Evolutionary conservation across 2,113 vertebrate species (phyloP), one percentile per base, ranked within the genome.

Genomic region (Microcebus ravelobensis): DNA sequence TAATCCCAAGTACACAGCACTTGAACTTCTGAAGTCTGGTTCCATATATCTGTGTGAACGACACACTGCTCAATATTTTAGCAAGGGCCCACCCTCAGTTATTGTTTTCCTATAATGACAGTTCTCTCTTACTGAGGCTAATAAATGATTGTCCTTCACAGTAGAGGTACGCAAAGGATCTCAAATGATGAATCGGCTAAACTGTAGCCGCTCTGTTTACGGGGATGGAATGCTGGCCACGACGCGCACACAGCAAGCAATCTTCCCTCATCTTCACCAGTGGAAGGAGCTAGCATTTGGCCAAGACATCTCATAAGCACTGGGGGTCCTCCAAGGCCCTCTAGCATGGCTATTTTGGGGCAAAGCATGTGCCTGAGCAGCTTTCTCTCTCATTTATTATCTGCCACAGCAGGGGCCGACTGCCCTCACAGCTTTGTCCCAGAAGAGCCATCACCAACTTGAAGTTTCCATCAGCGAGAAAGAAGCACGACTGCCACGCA

Each of bases 21-120:
- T 85, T 95, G 90, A 96, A 96, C 83, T 82, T 96, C 83, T 70
- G 27, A 91, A 90, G 81, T 74, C 77, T 73, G 67, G 42, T 45
- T 82, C 52, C 88, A 63, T 2, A 34, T 4, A 5, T 68, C 27
- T 85, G 91, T 91, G 88, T 65, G 85, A 94, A 79, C 0, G 36
- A 87, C 61, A 88, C 5, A 29, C 74, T 95, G 31, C 27, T 55
- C 25, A 20, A 3, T 27, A 79, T 36, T 81, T 61, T 15, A 45
- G 71, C 55, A n/a, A 34, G n/a, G 63, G 91, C 36, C n/a, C 29
- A 15, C 81, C 70, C n/a, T 50, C 21, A 12, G 42, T 55, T 36
- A 65, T 1, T 77, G 45, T 88, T 82, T 79, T 50, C 59, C 91
- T 76, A 23, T 8, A 45, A n/a, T 21, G 59, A 87, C 45, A 70